These are phyloP conservation scores for Diploptera punctata DNA, from an alignment of 2,888 invertebrate species.

Conservation along the genomic window DNA sequence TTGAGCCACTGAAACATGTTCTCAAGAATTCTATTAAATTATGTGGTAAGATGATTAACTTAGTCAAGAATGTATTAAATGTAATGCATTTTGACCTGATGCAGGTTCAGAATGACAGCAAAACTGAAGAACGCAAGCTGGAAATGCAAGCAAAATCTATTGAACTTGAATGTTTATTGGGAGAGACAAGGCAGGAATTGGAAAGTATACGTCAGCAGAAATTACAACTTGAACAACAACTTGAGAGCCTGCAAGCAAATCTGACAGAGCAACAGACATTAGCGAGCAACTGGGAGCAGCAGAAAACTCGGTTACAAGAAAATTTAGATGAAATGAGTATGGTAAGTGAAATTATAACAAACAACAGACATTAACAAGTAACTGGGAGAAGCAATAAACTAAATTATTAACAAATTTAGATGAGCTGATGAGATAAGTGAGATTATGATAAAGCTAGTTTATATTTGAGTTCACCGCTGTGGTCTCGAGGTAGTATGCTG, in stretches of 20 bases:
- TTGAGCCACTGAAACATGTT: no score
- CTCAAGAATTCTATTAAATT: no score
- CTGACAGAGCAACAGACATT: neutral
- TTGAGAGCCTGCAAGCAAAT: neutral
- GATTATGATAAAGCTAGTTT: no score
- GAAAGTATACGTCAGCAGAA: neutral
- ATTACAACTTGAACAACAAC: neutral
- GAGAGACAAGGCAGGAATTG: constrained; percentile 4
- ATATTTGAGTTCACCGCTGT: no score
- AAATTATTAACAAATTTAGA: no score
- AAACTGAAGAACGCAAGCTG: neutral
- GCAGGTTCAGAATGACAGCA: constrained; percentile 14
- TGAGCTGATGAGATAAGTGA: no score
- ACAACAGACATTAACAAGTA: no score
- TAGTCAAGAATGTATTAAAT: no score
- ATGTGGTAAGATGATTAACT: no score
- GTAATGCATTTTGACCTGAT: no score
- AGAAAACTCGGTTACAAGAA: neutral
- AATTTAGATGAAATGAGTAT: neutral
- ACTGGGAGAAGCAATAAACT: no score
- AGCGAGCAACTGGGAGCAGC: neutral
- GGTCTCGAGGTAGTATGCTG: no score
- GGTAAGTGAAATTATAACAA: neutral
- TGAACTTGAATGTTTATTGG: constrained; percentile 4
- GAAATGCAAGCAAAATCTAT: constrained; percentile 9